A percentile compares a stretch with the other conserved stretches of the same genome.
phyloP scores from a whole-genome alignment of 2,113 vertebrate genomes.

The Tachysurus fulvidraco region DNA sequence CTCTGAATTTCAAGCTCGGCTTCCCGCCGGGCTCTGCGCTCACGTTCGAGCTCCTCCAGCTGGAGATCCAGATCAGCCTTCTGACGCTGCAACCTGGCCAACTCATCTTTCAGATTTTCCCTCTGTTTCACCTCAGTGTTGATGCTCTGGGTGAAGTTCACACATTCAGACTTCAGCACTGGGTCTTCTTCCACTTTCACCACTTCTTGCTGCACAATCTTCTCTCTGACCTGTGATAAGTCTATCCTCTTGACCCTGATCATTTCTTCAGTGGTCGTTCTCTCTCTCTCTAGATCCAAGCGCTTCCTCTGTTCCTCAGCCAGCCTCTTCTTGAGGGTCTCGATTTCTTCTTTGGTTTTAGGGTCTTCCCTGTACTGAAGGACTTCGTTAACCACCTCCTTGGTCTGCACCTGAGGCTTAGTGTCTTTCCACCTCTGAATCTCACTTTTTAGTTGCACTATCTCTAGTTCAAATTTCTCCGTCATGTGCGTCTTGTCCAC shows the following conservation, averaged over 20 bases:
- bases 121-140: conserved; percentile 85
- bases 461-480: conserved; percentile 88
- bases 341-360: conserved; percentile 89
- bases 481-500: conserved; percentile 87
- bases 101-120: conserved; percentile 79
- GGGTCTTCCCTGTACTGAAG: conserved; percentile 91
- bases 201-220: conserved; percentile 89
- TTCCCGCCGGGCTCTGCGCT: conserved; percentile 84
- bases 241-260: conserved; percentile 85
- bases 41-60: conserved; percentile 87
- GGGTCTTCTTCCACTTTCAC: conserved; percentile 88
- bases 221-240: conserved; percentile 86
- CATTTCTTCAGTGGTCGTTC: conserved; percentile 79
- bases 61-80: conserved; percentile 86
- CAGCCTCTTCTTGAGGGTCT: conserved; percentile 80
- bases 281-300: conserved; percentile 84
- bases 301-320: conserved; percentile 88
- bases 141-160: conserved; percentile 80
- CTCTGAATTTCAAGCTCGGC: conserved; percentile 91
- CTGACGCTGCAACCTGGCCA: conserved; percentile 80
- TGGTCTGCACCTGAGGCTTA: conserved; percentile 89
- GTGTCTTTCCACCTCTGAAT: conserved; percentile 88
- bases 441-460: conserved; percentile 88
- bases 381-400: conserved; percentile 92
- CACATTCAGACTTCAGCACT: conserved; percentile 81